phyloP scores from a whole-genome alignment of 2,797 vertebrate genomes.

The Gambelia wislizenii region DNA sequence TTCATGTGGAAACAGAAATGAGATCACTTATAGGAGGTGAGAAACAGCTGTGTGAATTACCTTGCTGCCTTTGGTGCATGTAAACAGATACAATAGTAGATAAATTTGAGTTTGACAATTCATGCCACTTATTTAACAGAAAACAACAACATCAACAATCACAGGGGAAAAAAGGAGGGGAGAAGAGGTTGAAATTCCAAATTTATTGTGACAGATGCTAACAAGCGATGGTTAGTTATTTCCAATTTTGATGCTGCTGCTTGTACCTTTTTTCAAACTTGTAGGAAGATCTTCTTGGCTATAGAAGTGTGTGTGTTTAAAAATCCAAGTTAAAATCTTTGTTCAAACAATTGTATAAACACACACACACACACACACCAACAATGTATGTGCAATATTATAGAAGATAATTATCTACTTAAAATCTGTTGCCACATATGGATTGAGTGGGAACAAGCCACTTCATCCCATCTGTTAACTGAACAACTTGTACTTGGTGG shows the following conservation, averaged over 20 bases:
- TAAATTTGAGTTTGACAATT: too few relatives aligned
- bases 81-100: background rate
- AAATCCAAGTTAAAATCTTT: constrained; percentile 8
- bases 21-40: background rate
- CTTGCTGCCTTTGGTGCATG: background rate
- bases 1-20: background rate
- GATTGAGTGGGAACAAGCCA: constrained; percentile 39
- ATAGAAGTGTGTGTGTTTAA: background rate
- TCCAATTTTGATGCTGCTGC: background rate
- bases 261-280: background rate
- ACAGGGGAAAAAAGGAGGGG: too few relatives aligned
- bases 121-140: too few relatives aligned
- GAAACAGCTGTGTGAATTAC: background rate
- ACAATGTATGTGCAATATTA: background rate
- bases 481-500: constrained; percentile 34
- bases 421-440: constrained; percentile 40
- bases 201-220: too few relatives aligned
- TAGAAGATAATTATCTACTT: constrained; percentile 25
- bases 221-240: too few relatives aligned
- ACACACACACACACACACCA: background rate
- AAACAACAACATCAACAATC: too few relatives aligned
- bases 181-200: too few relatives aligned
- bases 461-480: constrained; percentile 38
- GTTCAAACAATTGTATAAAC: background rate
- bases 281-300: background rate